Conservation (phyloP, 2,888 invertebrate genomes). For the Megamerina dolium region DNA sequence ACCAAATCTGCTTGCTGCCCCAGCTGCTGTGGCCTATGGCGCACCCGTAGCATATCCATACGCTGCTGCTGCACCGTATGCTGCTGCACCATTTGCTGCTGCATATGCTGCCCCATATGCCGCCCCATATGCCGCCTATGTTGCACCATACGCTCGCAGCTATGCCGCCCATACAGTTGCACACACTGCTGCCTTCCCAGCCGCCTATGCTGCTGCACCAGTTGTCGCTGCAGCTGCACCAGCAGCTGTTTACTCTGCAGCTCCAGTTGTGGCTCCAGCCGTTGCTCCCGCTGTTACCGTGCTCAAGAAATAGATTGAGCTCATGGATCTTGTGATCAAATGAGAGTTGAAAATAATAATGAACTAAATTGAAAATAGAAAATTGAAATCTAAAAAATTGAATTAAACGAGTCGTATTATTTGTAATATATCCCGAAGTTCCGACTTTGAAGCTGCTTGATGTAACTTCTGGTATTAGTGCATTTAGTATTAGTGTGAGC, state of each 20-base stretch:
- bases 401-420: no score
- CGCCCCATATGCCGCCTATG: conserved; percentile 35
- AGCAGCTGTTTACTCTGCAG: conserved; percentile 15
- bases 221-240: conserved; percentile 28
- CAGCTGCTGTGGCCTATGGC: conserved; percentile 47
- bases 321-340: neutral
- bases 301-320: conserved; percentile 20
- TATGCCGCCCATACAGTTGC: conserved; percentile 39
- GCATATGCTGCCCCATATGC: conserved; percentile 38
- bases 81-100: conserved; percentile 41
- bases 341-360: neutral
- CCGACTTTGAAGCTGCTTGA: no score
- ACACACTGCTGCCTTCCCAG: conserved; percentile 41
- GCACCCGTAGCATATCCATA: conserved; percentile 49
- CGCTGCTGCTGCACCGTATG: conserved; percentile 35
- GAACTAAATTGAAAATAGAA: no score
- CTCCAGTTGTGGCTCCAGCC: conserved; percentile 10
- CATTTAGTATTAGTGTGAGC: no score
- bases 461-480: no score
- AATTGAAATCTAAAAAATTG: no score
- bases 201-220: conserved; percentile 41
- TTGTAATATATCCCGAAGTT: no score
- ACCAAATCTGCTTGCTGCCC: conserved; percentile 48
- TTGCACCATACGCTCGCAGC: conserved; percentile 39
- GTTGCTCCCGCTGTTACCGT: conserved; percentile 16